These are phyloP conservation scores for Steinernema khuongi DNA, from an alignment of 1,140 invertebrate genomes.

Conservation along the genomic window DNA sequence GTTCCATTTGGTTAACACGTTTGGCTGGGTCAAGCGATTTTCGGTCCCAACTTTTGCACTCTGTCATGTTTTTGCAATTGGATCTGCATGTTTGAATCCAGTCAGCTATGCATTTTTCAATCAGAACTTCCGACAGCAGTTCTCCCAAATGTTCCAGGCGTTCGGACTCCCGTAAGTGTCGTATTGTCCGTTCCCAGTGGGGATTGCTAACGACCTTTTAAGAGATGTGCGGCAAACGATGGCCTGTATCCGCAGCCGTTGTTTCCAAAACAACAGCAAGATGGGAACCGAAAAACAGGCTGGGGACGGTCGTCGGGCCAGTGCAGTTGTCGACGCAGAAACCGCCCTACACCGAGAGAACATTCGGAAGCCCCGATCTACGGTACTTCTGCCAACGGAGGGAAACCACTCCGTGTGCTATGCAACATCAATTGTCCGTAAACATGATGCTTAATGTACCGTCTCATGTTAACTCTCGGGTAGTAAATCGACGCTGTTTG, in stretches of 20 bases:
- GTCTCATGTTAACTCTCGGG: neutral
- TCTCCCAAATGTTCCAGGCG: constrained; percentile 44
- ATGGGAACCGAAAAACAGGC: too few species aligned
- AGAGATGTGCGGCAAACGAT: too few species aligned
- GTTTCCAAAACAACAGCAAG: too few species aligned
- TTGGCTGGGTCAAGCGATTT: constrained; percentile 40
- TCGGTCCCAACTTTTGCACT: constrained; percentile 62
- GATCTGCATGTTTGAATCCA: constrained; percentile 53
- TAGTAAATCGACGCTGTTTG: neutral
- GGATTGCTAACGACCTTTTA: too few species aligned
- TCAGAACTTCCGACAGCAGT: constrained; percentile 53
- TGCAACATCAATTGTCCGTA: neutral
- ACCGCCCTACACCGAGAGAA: neutral
- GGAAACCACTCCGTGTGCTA: neutral
- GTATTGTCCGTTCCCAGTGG: neutral
- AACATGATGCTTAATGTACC: neutral
- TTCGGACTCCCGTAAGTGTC: constrained; percentile 29
- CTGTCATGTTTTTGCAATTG: constrained; percentile 58
- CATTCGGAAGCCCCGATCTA: neutral
- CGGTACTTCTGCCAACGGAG: neutral
- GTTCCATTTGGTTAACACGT: constrained; percentile 61
- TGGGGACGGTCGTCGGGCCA: neutral
- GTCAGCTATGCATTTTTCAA: constrained; percentile 57
- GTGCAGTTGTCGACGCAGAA: neutral
- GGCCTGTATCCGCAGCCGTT: too few species aligned